phyloP scores from a whole-genome alignment of 2,113 vertebrate species.

The Psilopsiagon aymara region DNA sequence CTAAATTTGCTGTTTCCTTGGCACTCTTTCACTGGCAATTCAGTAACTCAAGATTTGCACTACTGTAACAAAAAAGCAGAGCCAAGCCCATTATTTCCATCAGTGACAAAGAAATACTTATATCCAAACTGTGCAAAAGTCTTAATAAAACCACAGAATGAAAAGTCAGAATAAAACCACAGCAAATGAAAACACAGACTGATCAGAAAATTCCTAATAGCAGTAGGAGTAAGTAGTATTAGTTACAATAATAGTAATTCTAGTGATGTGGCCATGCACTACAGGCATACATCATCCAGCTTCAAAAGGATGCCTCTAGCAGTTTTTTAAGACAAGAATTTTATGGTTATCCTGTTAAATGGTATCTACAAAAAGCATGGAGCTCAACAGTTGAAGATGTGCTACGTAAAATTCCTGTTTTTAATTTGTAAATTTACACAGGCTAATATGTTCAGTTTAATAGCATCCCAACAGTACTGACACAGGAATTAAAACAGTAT shows the following conservation, averaged over 20 bases:
- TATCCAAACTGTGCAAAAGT: background rate
- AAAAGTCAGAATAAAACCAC: background rate
- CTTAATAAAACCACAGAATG: background rate
- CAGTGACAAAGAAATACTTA: background rate
- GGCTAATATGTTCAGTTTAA: background rate
- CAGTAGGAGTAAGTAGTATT: background rate
- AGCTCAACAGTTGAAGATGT: background rate
- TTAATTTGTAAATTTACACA: background rate
- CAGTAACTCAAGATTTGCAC: background rate
- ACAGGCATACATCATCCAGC: background rate
- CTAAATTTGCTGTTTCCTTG: background rate
- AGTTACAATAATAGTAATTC: background rate
- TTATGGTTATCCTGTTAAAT: background rate
- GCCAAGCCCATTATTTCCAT: background rate
- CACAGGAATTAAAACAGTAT: background rate
- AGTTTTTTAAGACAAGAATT: background rate
- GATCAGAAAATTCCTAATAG: background rate
- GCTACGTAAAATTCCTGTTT: background rate
- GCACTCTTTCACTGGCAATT: background rate
- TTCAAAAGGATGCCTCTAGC: background rate
- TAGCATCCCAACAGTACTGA: background rate
- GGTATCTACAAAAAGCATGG: background rate
- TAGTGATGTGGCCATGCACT: background rate
- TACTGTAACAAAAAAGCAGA: conserved; percentile 2
- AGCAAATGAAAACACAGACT: background rate